Percentiles rank a stretch among this genome's conserved stretches.
Conservation (phyloP, 2,113 vertebrate genomes). For the Cheilinus undulatus region DNA sequence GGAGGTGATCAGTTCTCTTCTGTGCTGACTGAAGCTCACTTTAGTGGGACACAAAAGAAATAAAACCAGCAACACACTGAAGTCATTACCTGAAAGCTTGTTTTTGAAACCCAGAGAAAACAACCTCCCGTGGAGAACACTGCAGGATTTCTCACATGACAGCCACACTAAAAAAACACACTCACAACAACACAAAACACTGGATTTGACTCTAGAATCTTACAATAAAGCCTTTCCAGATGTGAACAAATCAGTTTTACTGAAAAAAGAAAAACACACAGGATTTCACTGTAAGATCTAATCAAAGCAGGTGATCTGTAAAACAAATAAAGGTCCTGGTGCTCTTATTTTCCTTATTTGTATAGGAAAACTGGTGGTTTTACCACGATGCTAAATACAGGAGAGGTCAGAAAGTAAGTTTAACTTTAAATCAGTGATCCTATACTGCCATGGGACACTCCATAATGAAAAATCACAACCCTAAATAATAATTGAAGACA, state of each 20-base stretch:
- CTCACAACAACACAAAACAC: slow-evolving; percentile 30
- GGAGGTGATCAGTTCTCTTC: background rate
- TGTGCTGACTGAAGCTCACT: background rate
- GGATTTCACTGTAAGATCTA: slow-evolving; percentile 5
- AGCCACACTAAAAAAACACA: slow-evolving; percentile 51
- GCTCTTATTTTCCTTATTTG: background rate
- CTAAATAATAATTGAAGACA: no score
- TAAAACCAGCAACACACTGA: slow-evolving; percentile 69
- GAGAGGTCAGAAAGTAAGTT: no score
- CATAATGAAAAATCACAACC: no score
- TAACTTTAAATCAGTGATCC: no score
- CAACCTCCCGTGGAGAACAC: slow-evolving; percentile 72
- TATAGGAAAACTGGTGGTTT: background rate
- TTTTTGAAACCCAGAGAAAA: slow-evolving; percentile 75
- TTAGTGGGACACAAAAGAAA: slow-evolving; percentile 33
- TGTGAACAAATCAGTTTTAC: slow-evolving; percentile 69
- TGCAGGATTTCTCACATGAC: slow-evolving; percentile 80
- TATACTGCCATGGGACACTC: no score
- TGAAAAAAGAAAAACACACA: slow-evolving; percentile 40
- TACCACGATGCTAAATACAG: background rate
- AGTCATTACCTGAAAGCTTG: slow-evolving; percentile 76
- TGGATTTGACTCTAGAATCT: slow-evolving; percentile 42
- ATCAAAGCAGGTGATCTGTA: slow-evolving; percentile 21
- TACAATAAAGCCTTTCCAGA: slow-evolving; percentile 80
- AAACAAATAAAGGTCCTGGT: slow-evolving; percentile 1